A percentile compares a stretch with the other conserved stretches of the same genome.
Evolutionary conservation across 2,888 invertebrate species (phyloP).

Genomic region (Villa cingulata): DNA sequence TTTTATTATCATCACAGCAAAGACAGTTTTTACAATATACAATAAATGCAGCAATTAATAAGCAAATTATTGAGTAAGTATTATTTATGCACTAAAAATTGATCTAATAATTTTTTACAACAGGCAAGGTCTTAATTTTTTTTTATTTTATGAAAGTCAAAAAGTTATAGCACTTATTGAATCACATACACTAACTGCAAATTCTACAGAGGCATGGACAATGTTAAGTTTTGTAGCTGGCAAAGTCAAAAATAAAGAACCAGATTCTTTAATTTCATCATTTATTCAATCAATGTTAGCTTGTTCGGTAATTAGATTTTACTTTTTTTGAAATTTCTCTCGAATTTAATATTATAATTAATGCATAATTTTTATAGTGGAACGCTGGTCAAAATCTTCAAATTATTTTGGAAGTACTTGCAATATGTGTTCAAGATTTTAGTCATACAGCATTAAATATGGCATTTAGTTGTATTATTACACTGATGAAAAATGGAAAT

Average conservation of each 20-base stretch:
- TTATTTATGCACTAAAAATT: neutral
- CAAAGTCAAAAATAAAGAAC: conserved; percentile 26
- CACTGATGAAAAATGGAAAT: conserved; percentile 23
- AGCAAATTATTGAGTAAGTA: conserved; percentile 14
- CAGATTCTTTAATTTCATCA: conserved; percentile 26
- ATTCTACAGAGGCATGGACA: conserved; percentile 34
- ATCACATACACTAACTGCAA: conserved; percentile 29
- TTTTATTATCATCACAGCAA: conserved; percentile 24
- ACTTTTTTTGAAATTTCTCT: neutral
- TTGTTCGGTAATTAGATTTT: conserved; percentile 6
- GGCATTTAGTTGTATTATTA: conserved; percentile 26
- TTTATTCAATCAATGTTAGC: conserved; percentile 11
- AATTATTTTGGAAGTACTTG: conserved; percentile 29
- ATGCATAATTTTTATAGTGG: conserved; percentile 17
- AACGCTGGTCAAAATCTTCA: conserved; percentile 30
- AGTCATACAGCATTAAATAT: conserved; percentile 30
- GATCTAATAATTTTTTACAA: neutral
- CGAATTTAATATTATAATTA: neutral
- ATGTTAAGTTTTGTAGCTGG: conserved; percentile 30
- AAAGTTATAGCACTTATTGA: conserved; percentile 26
- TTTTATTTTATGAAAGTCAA: conserved; percentile 19
- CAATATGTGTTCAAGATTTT: conserved; percentile 25
- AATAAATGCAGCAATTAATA: conserved; percentile 22
- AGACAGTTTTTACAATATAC: conserved; percentile 28
- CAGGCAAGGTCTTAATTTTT: neutral